These are phyloP conservation scores for Euwallacea similis DNA, from an alignment of 1,140 invertebrate genomes.

Conservation along the genomic window DNA sequence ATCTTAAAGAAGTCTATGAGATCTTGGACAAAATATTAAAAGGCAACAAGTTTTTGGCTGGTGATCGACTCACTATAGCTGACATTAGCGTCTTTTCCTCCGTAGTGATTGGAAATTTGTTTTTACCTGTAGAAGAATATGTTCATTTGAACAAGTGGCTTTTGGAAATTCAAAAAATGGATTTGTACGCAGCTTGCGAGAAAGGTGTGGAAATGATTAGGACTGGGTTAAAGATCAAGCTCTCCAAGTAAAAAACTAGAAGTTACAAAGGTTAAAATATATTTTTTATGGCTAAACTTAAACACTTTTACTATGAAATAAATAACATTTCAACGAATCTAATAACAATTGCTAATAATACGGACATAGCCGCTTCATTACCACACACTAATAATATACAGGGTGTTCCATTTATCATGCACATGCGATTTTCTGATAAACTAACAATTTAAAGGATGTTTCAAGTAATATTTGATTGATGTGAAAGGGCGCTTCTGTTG, in stretches of 20 bases:
- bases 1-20: constrained; percentile 29
- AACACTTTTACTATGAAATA: no score
- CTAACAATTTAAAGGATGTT: no score
- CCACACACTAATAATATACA: no score
- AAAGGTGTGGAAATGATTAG: constrained; percentile 7
- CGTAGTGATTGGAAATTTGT: constrained; percentile 18
- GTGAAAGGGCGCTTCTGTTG: no score
- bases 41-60: constrained; percentile 37
- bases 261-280: no score
- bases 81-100: constrained; percentile 42
- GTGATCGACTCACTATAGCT: constrained; percentile 40
- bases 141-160: constrained; percentile 40
- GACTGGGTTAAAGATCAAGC: constrained; percentile 4
- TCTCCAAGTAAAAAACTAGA: neutral
- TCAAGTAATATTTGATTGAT: no score
- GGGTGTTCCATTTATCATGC: no score
- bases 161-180: constrained; percentile 18
- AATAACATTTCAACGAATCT: no score
- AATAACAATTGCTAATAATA: no score
- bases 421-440: no score
- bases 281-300: no score
- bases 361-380: no score
- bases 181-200: constrained; percentile 29
- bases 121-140: constrained; percentile 38
- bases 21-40: constrained; percentile 41